Conservation (phyloP, 2,888 invertebrate genomes). For the Cephus nigrinus region DNA sequence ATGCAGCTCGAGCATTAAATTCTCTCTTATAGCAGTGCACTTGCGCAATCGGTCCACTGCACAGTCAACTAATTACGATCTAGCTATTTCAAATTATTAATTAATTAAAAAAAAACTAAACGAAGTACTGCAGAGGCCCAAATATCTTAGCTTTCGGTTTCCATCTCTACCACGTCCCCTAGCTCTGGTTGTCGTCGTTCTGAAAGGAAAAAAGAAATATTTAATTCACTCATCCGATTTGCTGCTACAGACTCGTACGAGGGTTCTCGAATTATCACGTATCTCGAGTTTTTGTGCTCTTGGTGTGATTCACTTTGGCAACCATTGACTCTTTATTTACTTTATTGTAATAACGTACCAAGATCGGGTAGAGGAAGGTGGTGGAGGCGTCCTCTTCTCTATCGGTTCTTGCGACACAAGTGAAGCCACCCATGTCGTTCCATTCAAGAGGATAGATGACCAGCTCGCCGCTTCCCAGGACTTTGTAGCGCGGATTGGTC, state of each 20-base stretch:
- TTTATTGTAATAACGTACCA: slow-evolving; percentile 55
- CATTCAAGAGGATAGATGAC: slow-evolving; percentile 78
- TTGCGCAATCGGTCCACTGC: neutral
- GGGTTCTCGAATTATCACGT: neutral
- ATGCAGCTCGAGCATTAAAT: neutral
- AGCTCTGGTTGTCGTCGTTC: neutral
- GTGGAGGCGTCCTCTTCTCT: slow-evolving; percentile 71
- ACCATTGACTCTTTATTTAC: neutral
- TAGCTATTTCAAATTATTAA: neutral
- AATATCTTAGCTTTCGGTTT: neutral
- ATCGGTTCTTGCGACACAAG: slow-evolving; percentile 76
- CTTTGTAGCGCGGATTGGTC: slow-evolving; percentile 44
- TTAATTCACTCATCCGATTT: neutral
- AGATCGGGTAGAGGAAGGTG: slow-evolving; percentile 81
- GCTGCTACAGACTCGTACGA: neutral
- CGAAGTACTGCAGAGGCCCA: neutral
- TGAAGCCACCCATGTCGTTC: slow-evolving; percentile 86
- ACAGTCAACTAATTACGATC: neutral
- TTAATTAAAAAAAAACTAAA: neutral
- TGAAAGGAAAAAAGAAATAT: neutral
- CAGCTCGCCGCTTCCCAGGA: slow-evolving; percentile 80
- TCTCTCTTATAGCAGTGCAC: neutral
- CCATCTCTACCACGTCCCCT: neutral
- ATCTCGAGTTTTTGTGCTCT: neutral
- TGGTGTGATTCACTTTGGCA: no score